Base-by-base conservation (phyloP, 2,888 invertebrate species). In the Resseliella maxima region DNA sequence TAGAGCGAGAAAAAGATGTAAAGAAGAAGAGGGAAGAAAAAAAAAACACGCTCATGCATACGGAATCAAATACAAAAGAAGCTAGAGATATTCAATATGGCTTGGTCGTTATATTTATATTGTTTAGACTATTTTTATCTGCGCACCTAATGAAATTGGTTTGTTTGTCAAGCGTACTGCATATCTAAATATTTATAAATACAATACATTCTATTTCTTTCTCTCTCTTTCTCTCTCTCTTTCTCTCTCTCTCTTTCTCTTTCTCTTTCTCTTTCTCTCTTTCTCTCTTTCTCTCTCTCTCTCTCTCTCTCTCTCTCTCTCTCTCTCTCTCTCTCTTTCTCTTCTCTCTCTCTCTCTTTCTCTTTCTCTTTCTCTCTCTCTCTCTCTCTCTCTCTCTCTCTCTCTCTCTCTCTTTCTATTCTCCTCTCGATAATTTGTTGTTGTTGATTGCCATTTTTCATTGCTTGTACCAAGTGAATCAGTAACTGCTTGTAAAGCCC, bases 121-220 rank as follows among this genome's bases (percentile, higher is more conserved):
- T 72, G 72, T 72, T 72, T 72, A 72, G 35, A 72, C 72, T 72
- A 72, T 72, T 72, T 72, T 72, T 72, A 72, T 72, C 72, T 72
- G 27, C 31, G 72, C 72, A 72, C 72, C 72, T 72, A 31, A 72
- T 72, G 72, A 72, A 72, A 72, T 31, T 72, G 35, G 8, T 15
- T 31, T 0, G 72, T 72, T 72, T 72, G 72, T 72, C 72, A 35
- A 72, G 72, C 72, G 72, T 72, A 72, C 27, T 72, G 72, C 8
- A 50, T 3, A 72, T 72, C 72, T 35, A 12, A 31, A 31, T 72
- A 72, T 72, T 72, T 72, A 72, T 31, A 72, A 31, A 72, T 31
- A 72, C 15, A 35, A 72, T 72, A 72, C 21, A 18, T 15, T 18
- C 2, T 50, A 18, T 50, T 50, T 18, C 18, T 50, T 41, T 12